A percentile compares a stretch with the other conserved stretches of the same genome.
These are phyloP conservation scores for Brachyhypopomus occidentalis DNA, from an alignment of 2,113 vertebrate species.

Conservation along the genomic window DNA sequence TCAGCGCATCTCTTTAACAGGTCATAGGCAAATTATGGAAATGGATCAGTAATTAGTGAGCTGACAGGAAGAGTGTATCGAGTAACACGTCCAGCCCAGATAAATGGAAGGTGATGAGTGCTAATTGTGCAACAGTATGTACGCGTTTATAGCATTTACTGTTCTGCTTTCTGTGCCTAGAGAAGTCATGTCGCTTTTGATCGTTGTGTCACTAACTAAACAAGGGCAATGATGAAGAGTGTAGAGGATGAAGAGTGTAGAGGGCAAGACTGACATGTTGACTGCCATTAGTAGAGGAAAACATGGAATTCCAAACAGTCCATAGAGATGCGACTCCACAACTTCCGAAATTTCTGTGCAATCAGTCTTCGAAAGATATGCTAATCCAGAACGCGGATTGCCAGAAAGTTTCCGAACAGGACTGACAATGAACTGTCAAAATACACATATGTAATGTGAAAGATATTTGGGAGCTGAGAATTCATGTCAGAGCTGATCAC, in stretches of 20 bases:
- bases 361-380: conserved; percentile 26
- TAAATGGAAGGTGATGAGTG: not conserved
- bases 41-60: conserved; percentile 18
- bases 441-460: conserved; percentile 19
- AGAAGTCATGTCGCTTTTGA: not conserved
- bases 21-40: conserved; percentile 10
- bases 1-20: conserved; percentile 13
- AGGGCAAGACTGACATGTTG: not conserved
- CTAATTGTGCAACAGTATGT: not conserved
- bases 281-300: not conserved
- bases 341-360: conserved; percentile 29
- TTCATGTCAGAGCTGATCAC: not conserved
- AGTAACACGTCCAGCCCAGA: not conserved
- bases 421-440: not conserved
- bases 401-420: not conserved
- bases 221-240: not conserved
- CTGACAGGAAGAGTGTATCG: not conserved
- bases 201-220: not conserved
- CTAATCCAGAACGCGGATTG: not conserved
- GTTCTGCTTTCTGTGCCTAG: not conserved
- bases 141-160: not conserved
- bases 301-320: not conserved
- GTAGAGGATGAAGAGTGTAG: not conserved
- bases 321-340: conserved; percentile 17
- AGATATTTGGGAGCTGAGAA: not conserved